Conservation (phyloP, 2,113 vertebrate genomes). For the Donacobius atricapilla region DNA sequence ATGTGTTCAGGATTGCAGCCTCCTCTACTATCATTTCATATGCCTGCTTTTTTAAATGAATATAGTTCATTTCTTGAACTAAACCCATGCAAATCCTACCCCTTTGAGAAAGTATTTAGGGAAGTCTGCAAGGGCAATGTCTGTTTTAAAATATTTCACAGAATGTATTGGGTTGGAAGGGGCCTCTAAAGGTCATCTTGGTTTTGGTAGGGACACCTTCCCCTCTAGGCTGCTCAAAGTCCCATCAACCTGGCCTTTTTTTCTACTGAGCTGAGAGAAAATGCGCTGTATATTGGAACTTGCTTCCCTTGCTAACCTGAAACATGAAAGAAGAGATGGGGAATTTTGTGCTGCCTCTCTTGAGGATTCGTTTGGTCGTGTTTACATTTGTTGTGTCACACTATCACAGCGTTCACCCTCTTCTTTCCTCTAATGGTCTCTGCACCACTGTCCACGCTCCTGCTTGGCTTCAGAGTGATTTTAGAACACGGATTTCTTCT, state of each 20-base stretch:
- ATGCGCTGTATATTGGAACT: rapidly evolving
- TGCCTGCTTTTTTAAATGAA: neutral
- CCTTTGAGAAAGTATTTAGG: neutral
- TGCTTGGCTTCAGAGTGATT: rapidly evolving
- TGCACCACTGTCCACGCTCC: neutral
- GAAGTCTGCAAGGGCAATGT: neutral
- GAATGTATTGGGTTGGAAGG: neutral
- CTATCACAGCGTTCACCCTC: neutral
- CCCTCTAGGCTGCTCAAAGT: neutral
- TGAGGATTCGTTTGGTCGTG: neutral
- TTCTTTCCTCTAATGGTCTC: neutral
- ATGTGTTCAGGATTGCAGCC: neutral
- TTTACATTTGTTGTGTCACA: neutral
- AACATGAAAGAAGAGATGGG: neutral
- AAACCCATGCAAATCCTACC: neutral
- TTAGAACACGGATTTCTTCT: neutral
- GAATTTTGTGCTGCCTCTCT: neutral
- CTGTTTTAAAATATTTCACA: neutral
- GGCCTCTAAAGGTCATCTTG: neutral
- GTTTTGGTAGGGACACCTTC: neutral
- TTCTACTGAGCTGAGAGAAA: neutral
- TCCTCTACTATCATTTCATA: neutral
- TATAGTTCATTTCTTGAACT: neutral
- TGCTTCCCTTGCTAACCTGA: neutral
- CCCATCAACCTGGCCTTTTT: neutral